A percentile compares a stretch with the other conserved stretches of the same genome.
phyloP scores from a whole-genome alignment of 2,113 vertebrate species.

The Orycteropus afer region DNA sequence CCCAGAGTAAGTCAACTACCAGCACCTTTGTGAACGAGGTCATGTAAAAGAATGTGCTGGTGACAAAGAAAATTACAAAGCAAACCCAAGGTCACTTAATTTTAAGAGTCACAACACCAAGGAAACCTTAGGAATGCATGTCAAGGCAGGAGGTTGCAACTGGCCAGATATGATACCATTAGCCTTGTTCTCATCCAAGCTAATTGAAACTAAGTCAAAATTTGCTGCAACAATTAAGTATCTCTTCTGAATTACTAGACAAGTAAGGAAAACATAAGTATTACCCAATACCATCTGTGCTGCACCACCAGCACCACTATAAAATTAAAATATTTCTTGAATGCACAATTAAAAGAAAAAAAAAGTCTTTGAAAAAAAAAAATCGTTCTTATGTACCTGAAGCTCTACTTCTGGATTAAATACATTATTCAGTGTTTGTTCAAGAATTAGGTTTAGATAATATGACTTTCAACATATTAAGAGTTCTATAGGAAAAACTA shows the following conservation, averaged over 20 bases:
- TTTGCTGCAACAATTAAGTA: constrained; percentile 27
- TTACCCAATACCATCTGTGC: background rate
- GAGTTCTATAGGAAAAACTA: constrained; percentile 38
- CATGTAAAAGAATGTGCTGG: constrained; percentile 63
- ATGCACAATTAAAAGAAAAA: constrained; percentile 24
- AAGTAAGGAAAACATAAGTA: background rate
- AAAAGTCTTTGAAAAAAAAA: background rate
- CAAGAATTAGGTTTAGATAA: constrained; percentile 11
- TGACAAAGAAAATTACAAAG: constrained; percentile 62
- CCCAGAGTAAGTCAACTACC: background rate
- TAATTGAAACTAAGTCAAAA: background rate
- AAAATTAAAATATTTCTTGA: constrained; percentile 41
- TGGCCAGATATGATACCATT: constrained; percentile 20
- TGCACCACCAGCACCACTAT: background rate
- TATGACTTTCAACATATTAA: constrained; percentile 24
- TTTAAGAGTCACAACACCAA: constrained; percentile 67
- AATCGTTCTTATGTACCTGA: background rate
- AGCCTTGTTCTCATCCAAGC: background rate
- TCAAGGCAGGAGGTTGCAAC: constrained; percentile 78
- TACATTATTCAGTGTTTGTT: constrained; percentile 24
- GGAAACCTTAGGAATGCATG: constrained; percentile 72
- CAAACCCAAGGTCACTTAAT: constrained; percentile 81
- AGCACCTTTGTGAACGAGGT: constrained; percentile 25
- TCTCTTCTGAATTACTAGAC: background rate
- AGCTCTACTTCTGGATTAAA: constrained; percentile 47